Base-by-base conservation (phyloP, 2,888 invertebrate genomes). In the Lottia gigantea region DNA sequence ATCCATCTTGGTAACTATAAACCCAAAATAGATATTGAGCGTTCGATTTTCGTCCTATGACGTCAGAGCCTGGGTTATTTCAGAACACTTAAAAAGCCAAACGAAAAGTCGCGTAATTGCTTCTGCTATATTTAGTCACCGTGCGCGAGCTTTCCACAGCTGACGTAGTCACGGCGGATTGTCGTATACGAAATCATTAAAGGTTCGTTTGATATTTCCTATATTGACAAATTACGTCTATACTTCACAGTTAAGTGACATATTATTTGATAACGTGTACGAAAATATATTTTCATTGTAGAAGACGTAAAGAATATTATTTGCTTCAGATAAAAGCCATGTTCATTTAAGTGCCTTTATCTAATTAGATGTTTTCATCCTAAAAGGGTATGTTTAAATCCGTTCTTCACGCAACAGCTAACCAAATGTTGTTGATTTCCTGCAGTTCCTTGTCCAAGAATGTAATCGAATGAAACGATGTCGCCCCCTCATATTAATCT, bases 181-280 rank as follows among this genome's bases (percentile, higher is more conserved):
- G 55, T 55, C 55, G 55, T 55, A 55, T 23, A 40, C 40, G 40
- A 23, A 55, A 55, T 55, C 55, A 55, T 55, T 55, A 55, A 23
- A 19, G 55, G 19, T 23, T 55, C 55, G n/a, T 55, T 55, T 55
- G 55, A 55, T 55, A 55, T 55, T 23, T 55, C 23, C 55, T 55
- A 23, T 23, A 23, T 55, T 55, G 55, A 23, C 55, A 55, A 23
- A 55, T 55, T 23, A 19, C 55, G 55, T 55, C 55, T 55, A 55
- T 23, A 23, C 19, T 55, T 40, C 40, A 40, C 40, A 40, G 40
- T 40, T 40, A 40, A 40, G 40, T 40, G 40, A 40, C 40, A 40
- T 40, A 40, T 40, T 40, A 40, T 40, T 40, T 40, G 40, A 40
- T 40, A 40, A 40, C 40, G 40, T 40, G 40, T 40, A 40, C 40